Evolutionary conservation across 2,113 vertebrate genomes (phyloP).

Genomic region (Cinclus mexicanus): DNA sequence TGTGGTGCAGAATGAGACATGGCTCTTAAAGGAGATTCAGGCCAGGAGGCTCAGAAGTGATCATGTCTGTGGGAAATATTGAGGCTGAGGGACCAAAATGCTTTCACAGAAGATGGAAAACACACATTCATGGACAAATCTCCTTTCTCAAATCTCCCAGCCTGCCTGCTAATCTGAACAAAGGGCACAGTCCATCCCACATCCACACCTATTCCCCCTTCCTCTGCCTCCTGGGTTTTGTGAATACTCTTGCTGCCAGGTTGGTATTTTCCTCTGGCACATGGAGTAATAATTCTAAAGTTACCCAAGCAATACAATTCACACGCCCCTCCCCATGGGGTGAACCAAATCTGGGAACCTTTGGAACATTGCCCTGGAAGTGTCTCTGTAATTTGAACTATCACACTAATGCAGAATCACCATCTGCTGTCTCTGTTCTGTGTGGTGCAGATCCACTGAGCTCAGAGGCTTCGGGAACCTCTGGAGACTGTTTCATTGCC

Average conservation of each 20-base stretch:
- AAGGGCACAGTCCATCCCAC: not conserved
- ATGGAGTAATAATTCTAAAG: not conserved
- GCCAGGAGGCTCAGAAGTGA: not conserved
- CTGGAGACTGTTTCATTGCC: not conserved
- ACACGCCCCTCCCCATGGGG: not conserved
- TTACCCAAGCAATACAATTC: not conserved
- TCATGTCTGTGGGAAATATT: accelerated
- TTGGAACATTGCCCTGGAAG: not conserved
- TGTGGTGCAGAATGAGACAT: not conserved
- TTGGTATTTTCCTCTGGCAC: not conserved
- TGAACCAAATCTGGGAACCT: not conserved
- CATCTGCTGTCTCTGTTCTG: not conserved
- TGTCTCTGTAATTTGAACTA: not conserved
- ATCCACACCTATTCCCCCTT: not conserved
- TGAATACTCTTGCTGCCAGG: not conserved
- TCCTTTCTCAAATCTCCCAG: not conserved
- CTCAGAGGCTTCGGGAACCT: not conserved
- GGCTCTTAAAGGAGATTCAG: not conserved
- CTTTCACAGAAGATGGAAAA: not conserved
- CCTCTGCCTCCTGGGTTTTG: not conserved
- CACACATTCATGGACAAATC: not conserved
- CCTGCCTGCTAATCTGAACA: accelerated
- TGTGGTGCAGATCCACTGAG: not conserved
- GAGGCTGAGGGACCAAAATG: not conserved
- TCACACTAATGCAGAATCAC: not conserved